Evolutionary conservation across 2,888 invertebrate species (phyloP).

Genomic region (Apotomis capreana): DNA sequence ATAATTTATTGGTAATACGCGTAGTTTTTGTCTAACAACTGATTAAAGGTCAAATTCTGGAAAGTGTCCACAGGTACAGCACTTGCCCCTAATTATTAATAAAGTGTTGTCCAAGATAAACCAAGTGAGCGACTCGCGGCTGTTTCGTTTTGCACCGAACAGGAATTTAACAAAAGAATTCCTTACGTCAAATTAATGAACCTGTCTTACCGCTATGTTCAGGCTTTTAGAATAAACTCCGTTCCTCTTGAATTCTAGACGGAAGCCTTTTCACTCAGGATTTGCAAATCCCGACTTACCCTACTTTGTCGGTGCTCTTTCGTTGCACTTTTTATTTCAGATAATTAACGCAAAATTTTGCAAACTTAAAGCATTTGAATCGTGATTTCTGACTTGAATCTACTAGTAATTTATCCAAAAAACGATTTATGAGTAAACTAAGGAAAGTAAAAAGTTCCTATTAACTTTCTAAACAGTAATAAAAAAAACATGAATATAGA

Average conservation of each 20-base stretch:
- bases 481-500: too few species aligned
- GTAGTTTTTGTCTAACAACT: too few species aligned
- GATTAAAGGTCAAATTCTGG: too few species aligned
- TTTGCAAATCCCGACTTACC: conserved; percentile 60
- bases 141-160: neutral
- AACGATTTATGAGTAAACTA: too few species aligned
- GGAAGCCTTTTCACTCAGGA: conserved; percentile 45
- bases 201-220: conserved; percentile 5
- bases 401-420: too few species aligned
- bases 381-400: too few species aligned
- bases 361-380: too few species aligned
- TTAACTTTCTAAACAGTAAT: too few species aligned
- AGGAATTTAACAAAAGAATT: conserved; percentile 5
- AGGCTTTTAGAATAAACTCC: conserved; percentile 28
- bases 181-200: conserved; percentile 22
- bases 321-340: conserved; percentile 27
- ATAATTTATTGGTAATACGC: too few species aligned
- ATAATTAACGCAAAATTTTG: neutral
- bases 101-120: neutral
- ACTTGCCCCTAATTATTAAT: too few species aligned
- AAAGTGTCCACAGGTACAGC: too few species aligned
- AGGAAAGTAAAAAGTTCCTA: too few species aligned
- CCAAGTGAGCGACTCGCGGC: neutral
- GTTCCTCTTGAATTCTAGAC: conserved; percentile 28
- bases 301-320: conserved; percentile 49